A percentile compares a stretch with the other conserved stretches of the same genome.
Conservation (phyloP, 2,888 invertebrate species). For the Pollenia amentaria region DNA sequence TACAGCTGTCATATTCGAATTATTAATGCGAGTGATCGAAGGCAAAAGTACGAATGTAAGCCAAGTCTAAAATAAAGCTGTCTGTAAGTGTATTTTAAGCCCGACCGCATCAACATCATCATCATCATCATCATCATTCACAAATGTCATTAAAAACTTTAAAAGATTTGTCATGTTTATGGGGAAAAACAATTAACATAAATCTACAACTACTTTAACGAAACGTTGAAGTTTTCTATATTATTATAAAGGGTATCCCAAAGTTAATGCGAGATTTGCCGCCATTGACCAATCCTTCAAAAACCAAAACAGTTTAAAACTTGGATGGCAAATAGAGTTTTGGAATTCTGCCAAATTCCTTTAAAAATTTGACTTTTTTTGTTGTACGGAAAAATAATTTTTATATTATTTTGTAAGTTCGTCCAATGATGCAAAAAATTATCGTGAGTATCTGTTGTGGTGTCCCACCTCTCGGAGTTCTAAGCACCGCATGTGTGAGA, state of each 20-base stretch:
- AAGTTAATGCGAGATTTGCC: no score
- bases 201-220: not conserved
- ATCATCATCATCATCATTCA: constrained; percentile 59
- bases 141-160: constrained; percentile 39
- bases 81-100: not conserved
- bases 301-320: no score
- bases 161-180: constrained; percentile 60
- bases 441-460: no score
- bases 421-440: no score
- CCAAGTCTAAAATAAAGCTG: constrained; percentile 9
- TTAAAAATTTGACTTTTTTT: no score
- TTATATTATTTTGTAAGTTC: no score
- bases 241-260: not conserved
- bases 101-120: not conserved
- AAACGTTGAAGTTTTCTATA: constrained; percentile 5
- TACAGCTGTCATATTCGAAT: constrained; percentile 54
- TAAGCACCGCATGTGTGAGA: no score
- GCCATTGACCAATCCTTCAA: no score
- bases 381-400: no score
- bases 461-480: no score
- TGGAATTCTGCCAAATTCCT: no score
- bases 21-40: constrained; percentile 27
- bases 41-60: constrained; percentile 13
- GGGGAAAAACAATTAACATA: constrained; percentile 29
- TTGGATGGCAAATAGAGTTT: no score